Evolutionary conservation across 2,888 invertebrate genomes (phyloP), one percentile per base, ranked within the genome.

Genomic region (Dasysyrphus albostriatus): DNA sequence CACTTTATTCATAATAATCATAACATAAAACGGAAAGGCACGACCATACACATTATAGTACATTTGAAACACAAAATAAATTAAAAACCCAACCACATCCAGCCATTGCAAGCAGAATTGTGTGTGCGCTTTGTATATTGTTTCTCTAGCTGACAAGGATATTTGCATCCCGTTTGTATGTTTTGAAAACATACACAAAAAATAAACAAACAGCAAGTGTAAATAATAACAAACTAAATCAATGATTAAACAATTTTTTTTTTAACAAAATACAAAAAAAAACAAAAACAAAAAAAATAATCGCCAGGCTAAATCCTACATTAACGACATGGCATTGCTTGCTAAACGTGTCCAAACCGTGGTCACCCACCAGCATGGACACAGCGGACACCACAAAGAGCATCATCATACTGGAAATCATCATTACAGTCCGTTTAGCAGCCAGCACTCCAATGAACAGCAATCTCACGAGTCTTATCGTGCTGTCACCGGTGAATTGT

Each of bases 391-490:
- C 42, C 79, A 87, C 70, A 88, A 88, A 63, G 83, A 88, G 37
- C 84, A 89, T 83, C 84, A 89, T 83, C 89, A 89, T 74, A 85
- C 73, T 70, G 82, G 89, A 88, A 83, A 89, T 79, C 75, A 89
- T 88, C 89, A 91, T 70, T 91, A 91, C 89, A 91, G 91, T 89
- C 91, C 91, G 61, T 89, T 73, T 84, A 79, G 89, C 88, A 90
- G 89, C 49, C 90, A 90, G 77, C 88, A 90, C 88, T 88, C 89
- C 78, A 89, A 89, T 87, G 90, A 90, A 65, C 90, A 89, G 72
- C 89, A 89, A 69, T 78, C 89, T 72, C 87, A 90, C 88, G 92
- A 92, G 89, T 90, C 89, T 61, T 94, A 94, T 91, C 93, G 92
- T 88, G 93, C 94, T 84, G 90, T 93, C 88, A 90, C 92, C 87